Conservation (phyloP, 2,888 invertebrate species). For the Beris morrisii region DNA sequence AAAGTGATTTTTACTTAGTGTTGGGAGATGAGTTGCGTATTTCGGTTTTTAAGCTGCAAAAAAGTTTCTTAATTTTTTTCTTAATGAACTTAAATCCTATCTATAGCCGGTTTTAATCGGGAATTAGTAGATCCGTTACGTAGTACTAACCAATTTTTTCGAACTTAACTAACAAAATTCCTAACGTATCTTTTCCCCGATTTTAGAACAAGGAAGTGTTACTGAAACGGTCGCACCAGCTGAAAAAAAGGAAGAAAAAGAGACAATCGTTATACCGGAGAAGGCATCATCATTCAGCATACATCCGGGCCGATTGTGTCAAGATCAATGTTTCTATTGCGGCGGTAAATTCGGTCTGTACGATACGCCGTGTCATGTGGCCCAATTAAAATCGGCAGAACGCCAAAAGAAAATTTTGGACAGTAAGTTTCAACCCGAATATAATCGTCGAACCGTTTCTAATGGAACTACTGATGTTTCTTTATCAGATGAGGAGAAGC, state of each 20-base stretch:
- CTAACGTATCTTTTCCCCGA: too few relatives aligned
- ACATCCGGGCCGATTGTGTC: constrained; percentile 78
- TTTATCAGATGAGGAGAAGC: constrained; percentile 71
- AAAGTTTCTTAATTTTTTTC: too few relatives aligned
- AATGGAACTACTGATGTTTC: not conserved
- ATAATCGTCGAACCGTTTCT: not conserved
- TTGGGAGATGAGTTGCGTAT: too few relatives aligned
- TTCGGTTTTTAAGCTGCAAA: too few relatives aligned
- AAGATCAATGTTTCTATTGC: constrained; percentile 85
- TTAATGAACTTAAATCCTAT: too few relatives aligned
- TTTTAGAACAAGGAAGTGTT: not conserved
- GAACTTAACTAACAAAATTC: too few relatives aligned
- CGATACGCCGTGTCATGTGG: constrained; percentile 85
- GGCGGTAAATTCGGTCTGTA: constrained; percentile 84
- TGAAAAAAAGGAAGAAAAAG: constrained; percentile 54
- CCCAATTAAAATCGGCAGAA: constrained; percentile 80
- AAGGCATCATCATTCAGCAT: constrained; percentile 86
- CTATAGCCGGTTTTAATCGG: too few relatives aligned
- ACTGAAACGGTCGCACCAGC: constrained; percentile 7
- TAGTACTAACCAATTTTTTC: too few relatives aligned
- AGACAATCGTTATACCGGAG: constrained; percentile 76
- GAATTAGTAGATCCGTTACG: too few relatives aligned
- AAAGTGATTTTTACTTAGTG: too few relatives aligned
- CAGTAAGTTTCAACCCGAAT: constrained; percentile 59
- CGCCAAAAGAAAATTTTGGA: constrained; percentile 78